Evolutionary conservation across 1,140 invertebrate species (phyloP).

Genomic region (Papilio glaucus): DNA sequence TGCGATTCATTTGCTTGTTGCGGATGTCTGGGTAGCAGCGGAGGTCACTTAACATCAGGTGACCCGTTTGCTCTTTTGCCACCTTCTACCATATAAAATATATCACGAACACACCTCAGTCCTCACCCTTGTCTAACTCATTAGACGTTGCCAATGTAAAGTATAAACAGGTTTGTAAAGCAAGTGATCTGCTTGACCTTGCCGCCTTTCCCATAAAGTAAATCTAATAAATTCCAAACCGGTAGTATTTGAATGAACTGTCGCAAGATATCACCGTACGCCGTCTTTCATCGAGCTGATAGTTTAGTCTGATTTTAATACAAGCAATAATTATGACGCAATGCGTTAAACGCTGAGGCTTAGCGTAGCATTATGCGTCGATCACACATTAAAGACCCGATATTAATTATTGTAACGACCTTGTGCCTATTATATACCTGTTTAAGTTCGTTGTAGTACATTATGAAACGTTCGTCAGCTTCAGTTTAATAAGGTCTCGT

Average conservation of each 20-base stretch:
- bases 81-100: no score
- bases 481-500: slow-evolving; percentile 40
- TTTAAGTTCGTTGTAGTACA: slow-evolving; percentile 37
- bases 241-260: not conserved
- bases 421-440: slow-evolving; percentile 58
- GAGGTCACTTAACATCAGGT: no score
- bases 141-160: not conserved
- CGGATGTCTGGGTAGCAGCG: no score
- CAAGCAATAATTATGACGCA: slow-evolving; percentile 40
- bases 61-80: no score
- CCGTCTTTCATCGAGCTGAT: not conserved
- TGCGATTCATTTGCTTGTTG: no score
- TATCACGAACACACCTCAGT: no score
- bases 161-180: no score
- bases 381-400: slow-evolving; percentile 40
- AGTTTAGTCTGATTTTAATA: slow-evolving; percentile 36
- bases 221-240: not conserved
- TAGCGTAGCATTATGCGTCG: slow-evolving; percentile 50
- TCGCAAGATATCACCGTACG: not conserved
- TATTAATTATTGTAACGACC: slow-evolving; percentile 61
- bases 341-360: slow-evolving; percentile 40
- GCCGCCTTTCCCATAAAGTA: no score
- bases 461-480: slow-evolving; percentile 61
- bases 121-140: no score
- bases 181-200: no score